Conservation (phyloP, 2,888 invertebrate species). For the Conistra vaccinii region DNA sequence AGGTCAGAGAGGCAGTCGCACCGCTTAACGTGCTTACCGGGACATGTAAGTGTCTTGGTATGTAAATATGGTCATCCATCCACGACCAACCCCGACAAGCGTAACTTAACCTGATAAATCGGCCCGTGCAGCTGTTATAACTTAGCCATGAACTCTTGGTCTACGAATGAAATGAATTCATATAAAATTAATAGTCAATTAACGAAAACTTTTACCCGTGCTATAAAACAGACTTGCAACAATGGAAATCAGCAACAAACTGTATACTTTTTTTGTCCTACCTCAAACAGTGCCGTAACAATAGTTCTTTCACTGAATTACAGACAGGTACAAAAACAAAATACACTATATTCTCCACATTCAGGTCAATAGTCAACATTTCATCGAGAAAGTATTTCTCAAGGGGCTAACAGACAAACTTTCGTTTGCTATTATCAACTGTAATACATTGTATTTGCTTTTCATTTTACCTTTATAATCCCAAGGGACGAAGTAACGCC, state of each 20-base stretch:
- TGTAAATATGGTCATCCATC: too few relatives aligned
- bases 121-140: too few relatives aligned
- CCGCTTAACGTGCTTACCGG: too few relatives aligned
- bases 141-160: neutral
- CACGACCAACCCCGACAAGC: too few relatives aligned
- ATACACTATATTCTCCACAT: neutral
- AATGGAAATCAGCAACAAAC: neutral
- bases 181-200: neutral
- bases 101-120: too few relatives aligned
- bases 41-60: too few relatives aligned
- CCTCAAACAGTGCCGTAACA: conserved; percentile 3
- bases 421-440: conserved; percentile 42
- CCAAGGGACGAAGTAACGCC: conserved; percentile 11
- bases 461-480: conserved; percentile 51
- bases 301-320: conserved; percentile 14
- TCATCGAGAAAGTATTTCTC: conserved; percentile 38
- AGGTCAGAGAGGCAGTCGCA: too few relatives aligned
- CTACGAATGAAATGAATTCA: neutral
- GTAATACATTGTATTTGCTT: conserved; percentile 55
- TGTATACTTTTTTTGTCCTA: neutral
- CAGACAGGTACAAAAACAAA: conserved; percentile 26
- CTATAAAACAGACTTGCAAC: neutral
- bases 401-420: conserved; percentile 43
- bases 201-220: neutral
- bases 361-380: conserved; percentile 39